Percentiles rank a stretch among this genome's conserved stretches.
These are phyloP conservation scores for Corella eumyota DNA, from an alignment of 23 tunicate genomes.

Conservation along the genomic window DNA sequence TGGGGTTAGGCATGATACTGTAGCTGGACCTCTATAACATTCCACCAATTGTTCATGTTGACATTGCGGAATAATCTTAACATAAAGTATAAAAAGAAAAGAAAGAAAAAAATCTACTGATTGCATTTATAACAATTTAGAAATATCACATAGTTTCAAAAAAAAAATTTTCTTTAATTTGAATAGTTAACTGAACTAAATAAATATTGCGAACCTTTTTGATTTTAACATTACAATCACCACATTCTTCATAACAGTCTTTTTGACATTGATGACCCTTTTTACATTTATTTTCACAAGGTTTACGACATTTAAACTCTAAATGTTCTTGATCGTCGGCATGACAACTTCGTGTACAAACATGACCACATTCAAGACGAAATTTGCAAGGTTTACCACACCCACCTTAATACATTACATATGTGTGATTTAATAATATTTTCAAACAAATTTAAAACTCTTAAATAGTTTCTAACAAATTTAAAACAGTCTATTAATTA, in stretches of 20 bases:
- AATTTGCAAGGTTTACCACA: conserved; percentile 56
- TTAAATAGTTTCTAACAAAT: no score
- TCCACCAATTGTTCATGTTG: conserved; percentile 22
- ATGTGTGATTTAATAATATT: neutral
- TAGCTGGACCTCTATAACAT: conserved; percentile 37
- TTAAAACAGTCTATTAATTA: no score
- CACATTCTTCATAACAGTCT: conserved; percentile 26
- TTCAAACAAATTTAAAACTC: no score
- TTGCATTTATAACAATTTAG: no score
- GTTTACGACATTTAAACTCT: conserved; percentile 36
- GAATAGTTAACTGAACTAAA: no score
- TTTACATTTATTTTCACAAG: conserved; percentile 22
- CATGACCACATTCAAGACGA: conserved; percentile 72
- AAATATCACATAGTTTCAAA: no score
- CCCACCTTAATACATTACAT: conserved; percentile 36
- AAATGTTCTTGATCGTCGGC: conserved; percentile 62
- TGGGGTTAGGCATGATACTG: conserved; percentile 17
- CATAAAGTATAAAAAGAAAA: no score
- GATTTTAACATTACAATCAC: conserved; percentile 16
- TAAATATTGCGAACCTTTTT: no score
- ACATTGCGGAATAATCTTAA: conserved; percentile 43
- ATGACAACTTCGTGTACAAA: conserved; percentile 55
- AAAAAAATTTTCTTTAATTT: no score
- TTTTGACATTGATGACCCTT: conserved; percentile 32
- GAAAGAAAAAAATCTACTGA: no score